A percentile compares a stretch with the other conserved stretches of the same genome.
Conservation (phyloP, 2,113 vertebrate species). For the Bolborhynchus lineola region DNA sequence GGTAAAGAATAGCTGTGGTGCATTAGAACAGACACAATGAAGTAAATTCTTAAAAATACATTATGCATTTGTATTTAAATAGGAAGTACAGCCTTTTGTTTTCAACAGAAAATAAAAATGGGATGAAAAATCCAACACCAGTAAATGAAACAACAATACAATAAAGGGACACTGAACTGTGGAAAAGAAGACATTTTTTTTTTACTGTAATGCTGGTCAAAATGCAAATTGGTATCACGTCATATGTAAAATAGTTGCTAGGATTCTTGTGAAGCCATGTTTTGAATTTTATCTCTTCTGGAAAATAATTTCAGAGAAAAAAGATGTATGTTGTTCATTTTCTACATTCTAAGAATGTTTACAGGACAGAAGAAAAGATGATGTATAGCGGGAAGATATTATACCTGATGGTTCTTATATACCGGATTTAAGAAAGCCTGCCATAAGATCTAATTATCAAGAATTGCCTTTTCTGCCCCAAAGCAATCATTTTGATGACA, state of each 20-base stretch:
- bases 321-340: neutral
- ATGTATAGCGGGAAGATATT: conserved; percentile 21
- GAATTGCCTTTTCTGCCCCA: conserved; percentile 81
- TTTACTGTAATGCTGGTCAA: neutral
- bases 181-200: neutral
- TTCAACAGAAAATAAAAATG: neutral
- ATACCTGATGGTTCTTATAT: conserved; percentile 62
- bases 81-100: neutral
- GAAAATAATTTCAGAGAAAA: conserved; percentile 34
- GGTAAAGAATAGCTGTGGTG: neutral
- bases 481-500: conserved; percentile 81
- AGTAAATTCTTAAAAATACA: neutral
- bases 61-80: conserved; percentile 19
- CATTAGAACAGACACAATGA: neutral
- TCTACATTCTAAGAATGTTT: conserved; percentile 32
- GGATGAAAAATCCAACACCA: neutral
- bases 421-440: conserved; percentile 65
- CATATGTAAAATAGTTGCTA: neutral
- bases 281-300: neutral
- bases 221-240: conserved; percentile 8
- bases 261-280: neutral
- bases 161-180: neutral
- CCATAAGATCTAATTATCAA: conserved; percentile 81
- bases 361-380: conserved; percentile 31
- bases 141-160: neutral